A percentile compares a stretch with the other conserved stretches of the same genome.
phyloP scores from a whole-genome alignment of 2,888 invertebrate species.

The Heteromyza rotundicornis region DNA sequence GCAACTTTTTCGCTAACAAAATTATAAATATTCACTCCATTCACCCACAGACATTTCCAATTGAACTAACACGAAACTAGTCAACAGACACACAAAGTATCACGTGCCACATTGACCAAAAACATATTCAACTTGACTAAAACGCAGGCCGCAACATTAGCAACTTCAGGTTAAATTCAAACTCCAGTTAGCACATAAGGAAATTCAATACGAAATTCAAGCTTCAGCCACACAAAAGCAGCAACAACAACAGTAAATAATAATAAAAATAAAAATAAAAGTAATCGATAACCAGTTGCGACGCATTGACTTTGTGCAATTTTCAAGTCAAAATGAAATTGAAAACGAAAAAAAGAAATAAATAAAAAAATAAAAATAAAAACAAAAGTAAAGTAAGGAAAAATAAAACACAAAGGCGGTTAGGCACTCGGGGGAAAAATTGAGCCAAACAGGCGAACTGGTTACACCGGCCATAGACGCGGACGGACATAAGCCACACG shows the following conservation, averaged over 20 bases:
- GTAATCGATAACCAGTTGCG: conserved; percentile 55
- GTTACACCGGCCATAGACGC: not conserved
- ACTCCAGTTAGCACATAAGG: not conserved
- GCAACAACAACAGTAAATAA: conserved; percentile 3
- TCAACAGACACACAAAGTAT: not conserved
- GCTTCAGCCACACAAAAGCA: not conserved
- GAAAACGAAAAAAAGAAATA: conserved; percentile 49
- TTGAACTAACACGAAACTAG: not conserved
- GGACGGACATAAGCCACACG: not conserved
- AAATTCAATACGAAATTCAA: not conserved
- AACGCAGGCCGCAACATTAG: too few species aligned
- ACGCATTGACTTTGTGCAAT: conserved; percentile 26
- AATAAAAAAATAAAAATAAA: not conserved
- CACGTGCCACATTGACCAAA: not conserved
- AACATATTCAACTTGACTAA: not conserved
- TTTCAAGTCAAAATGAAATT: conserved; percentile 49
- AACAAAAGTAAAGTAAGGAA: too few species aligned
- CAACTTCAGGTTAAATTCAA: not conserved
- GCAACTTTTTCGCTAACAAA: not conserved
- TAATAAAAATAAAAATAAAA: conserved; percentile 29
- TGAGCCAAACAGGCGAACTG: not conserved
- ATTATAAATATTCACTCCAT: too few species aligned
- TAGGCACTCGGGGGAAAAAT: not conserved
- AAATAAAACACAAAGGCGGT: too few species aligned
- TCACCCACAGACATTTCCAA: not conserved